phyloP scores from a whole-genome alignment of 2,113 vertebrate genomes.

The Apaloderma vittatum region DNA sequence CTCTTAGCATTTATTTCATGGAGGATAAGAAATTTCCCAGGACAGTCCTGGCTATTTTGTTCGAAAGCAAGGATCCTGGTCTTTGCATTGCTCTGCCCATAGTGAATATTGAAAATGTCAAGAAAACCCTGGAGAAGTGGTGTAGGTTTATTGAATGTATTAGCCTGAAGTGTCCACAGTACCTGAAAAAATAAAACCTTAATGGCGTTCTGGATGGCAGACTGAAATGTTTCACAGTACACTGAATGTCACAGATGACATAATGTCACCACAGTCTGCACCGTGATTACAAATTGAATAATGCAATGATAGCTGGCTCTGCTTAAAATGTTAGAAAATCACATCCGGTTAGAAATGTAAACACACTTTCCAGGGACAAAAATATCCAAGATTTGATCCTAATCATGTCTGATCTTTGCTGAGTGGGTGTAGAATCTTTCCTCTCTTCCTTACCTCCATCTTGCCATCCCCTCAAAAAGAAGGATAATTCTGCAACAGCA shows the following conservation, averaged over 20 bases:
- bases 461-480: not conserved
- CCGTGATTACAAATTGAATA: conserved; percentile 1
- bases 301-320: not conserved
- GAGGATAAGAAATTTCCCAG: not conserved
- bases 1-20: not conserved
- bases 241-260: not conserved
- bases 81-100: not conserved
- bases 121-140: not conserved
- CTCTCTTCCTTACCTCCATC: not conserved
- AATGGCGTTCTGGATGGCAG: not conserved
- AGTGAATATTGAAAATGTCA: conserved; percentile 2
- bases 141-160: not conserved
- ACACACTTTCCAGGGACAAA: not conserved
- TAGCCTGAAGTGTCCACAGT: conserved; percentile 6
- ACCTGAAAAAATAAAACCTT: not conserved
- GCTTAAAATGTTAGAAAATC: not conserved
- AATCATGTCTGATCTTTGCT: not conserved
- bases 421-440: not conserved
- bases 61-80: not conserved
- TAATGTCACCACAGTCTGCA: not conserved
- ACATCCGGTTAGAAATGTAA: not conserved
- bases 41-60: not conserved
- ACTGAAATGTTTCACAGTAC: not conserved
- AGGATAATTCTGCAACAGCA: not conserved
- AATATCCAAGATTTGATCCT: not conserved